Base-by-base conservation (phyloP, 2,113 vertebrate species). In the Laterallus jamaicensis region DNA sequence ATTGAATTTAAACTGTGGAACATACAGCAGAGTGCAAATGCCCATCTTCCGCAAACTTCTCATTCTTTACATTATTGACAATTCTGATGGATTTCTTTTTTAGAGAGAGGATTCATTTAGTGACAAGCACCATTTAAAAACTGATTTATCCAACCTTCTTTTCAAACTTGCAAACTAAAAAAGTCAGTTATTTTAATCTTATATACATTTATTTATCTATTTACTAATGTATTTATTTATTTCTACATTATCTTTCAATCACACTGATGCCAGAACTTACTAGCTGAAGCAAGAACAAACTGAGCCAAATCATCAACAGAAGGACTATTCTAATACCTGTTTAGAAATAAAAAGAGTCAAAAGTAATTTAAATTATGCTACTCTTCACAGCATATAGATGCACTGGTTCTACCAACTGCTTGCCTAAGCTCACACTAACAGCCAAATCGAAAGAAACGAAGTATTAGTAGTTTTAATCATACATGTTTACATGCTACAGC, bases 381-480 rank as follows among this genome's bases (percentile, higher is more conserved):
- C 16, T 68, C 5, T 18, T 85, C 15, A 7, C 22, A 78, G 29
- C 70, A 88, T 85, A 80, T 68, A 58, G 84, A 44, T 66, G 37
- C 60, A 44, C 28, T 63, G 62, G 44, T 92, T 95, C 85, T 96
- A 88, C 87, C 90, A 49, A 81, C 81, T 68, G 15, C 55, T 88
- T 93, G 74, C 66, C 68, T 88, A 94, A 95, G 40, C 54, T 93
- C 21, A 47, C 35, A 91, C 3, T 73, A 74, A 5, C 55, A 58
- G 1, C 6, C 20, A n/a, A 7, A 6, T 35, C 19, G 77, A 75
- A 95, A 92, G 47, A 56, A 83, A 66, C 66, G 81, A 95, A 86
- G 75, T 77, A 88, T 60, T 69, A 90, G 58, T 85, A 68, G 52
- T 93, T 97, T 97, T 94, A 93, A 74, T 52, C 24, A 71, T 70